A percentile compares a stretch with the other conserved stretches of the same genome.
Evolutionary conservation across 2,113 vertebrate species (phyloP).

Genomic region (Phodopus roborovskii): DNA sequence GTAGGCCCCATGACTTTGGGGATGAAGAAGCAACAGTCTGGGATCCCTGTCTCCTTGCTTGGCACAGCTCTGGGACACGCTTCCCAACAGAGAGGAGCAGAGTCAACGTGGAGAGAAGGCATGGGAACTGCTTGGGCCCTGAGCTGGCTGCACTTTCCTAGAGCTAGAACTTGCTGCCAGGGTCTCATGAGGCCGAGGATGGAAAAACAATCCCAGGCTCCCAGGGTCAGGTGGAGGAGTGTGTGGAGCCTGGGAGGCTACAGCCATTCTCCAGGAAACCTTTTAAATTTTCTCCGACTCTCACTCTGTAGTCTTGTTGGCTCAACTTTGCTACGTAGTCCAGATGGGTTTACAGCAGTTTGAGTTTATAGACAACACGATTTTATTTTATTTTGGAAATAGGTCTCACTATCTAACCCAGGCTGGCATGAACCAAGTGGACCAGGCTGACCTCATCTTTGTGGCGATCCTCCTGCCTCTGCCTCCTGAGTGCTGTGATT

Average conservation of each 20-base stretch:
- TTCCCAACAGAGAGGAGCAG: neutral
- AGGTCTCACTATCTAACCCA: neutral
- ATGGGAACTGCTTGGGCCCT: neutral
- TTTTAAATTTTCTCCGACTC: neutral
- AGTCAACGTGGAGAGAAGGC: neutral
- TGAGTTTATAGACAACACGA: neutral
- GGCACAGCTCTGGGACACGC: neutral
- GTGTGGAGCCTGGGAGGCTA: neutral
- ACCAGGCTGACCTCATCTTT: neutral
- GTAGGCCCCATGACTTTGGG: neutral
- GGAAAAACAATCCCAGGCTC: slow-evolving; percentile 65
- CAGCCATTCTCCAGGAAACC: neutral
- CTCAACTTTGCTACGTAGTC: neutral
- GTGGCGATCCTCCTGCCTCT: neutral
- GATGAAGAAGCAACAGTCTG: neutral
- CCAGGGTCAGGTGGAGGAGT: slow-evolving; percentile 38
- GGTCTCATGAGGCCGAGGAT: slow-evolving; percentile 34
- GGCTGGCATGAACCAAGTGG: neutral
- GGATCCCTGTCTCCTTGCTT: neutral
- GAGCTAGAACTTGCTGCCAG: slow-evolving; percentile 39
- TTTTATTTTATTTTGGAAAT: neutral
- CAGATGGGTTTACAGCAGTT: neutral
- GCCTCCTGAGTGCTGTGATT: neutral
- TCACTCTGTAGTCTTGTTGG: neutral
- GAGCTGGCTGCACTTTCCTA: slow-evolving; percentile 30